Conservation (phyloP, 2,113 vertebrate species). For the Cepphus grylle region DNA sequence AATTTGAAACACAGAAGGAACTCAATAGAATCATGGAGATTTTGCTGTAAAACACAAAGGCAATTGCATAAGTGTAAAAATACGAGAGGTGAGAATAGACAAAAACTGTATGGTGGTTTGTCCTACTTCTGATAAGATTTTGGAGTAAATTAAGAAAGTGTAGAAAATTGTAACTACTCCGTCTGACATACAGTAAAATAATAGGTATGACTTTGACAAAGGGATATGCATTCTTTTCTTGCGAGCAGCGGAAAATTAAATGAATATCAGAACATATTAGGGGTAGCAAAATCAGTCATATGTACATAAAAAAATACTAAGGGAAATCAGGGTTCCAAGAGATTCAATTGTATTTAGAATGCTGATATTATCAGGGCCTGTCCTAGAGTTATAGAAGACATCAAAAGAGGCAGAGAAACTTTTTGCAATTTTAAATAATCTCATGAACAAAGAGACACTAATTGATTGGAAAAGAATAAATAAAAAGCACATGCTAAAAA, state of each 20-base stretch:
- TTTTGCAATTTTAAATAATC: neutral
- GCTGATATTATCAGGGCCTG: neutral
- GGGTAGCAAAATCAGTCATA: neutral
- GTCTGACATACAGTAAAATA: neutral
- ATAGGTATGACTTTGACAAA: neutral
- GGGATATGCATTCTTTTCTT: neutral
- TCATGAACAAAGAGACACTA: neutral
- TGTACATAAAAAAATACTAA: neutral
- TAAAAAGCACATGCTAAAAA: constrained; percentile 14
- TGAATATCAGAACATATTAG: neutral
- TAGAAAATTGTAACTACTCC: neutral
- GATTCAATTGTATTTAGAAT: neutral
- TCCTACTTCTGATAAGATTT: neutral
- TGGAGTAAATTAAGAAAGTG: neutral
- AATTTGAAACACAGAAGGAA: neutral
- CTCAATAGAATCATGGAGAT: neutral
- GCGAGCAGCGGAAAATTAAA: neutral
- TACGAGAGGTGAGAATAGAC: neutral
- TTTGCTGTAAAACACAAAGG: neutral
- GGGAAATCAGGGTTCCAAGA: neutral
- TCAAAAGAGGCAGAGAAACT: constrained; percentile 21
- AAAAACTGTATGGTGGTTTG: neutral
- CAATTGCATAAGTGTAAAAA: neutral
- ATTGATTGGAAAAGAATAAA: constrained; percentile 9
- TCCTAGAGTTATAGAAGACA: neutral